A percentile compares a stretch with the other conserved stretches of the same genome.
These are phyloP conservation scores for Amphiprion ocellaris DNA, from an alignment of 2,113 vertebrate species.

Conservation along the genomic window DNA sequence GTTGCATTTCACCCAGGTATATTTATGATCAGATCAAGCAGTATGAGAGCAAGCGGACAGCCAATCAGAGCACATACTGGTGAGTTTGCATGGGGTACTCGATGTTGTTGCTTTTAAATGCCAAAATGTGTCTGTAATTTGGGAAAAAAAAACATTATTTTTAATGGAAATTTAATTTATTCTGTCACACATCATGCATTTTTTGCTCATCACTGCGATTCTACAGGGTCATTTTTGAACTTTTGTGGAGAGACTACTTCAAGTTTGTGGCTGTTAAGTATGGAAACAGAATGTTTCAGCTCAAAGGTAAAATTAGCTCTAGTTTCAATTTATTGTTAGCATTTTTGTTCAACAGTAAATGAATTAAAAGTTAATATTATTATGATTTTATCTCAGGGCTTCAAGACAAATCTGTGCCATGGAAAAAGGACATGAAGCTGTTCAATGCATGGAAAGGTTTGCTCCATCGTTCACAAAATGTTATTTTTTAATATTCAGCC, in stretches of 20 bases:
- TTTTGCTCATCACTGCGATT: constrained; percentile 8
- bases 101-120: not conserved
- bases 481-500: not conserved
- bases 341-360: not conserved
- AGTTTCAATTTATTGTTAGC: not conserved
- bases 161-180: not conserved
- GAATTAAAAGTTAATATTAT: not conserved
- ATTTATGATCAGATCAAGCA: constrained; percentile 87
- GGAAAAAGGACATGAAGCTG: constrained; percentile 86
- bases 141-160: not conserved
- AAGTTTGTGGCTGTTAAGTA: constrained; percentile 87
- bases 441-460: constrained; percentile 88
- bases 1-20: constrained; percentile 87
- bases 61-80: constrained; percentile 90
- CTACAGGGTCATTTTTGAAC: constrained; percentile 90
- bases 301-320: constrained; percentile 75
- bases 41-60: constrained; percentile 85
- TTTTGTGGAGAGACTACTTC: constrained; percentile 90
- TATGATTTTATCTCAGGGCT: constrained; percentile 78
- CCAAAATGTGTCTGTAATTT: not conserved
- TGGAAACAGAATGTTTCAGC: constrained; percentile 84
- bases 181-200: not conserved
- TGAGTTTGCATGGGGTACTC: constrained; percentile 54
- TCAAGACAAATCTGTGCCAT: constrained; percentile 85
- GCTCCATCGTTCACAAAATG: not conserved